A percentile compares a stretch with the other conserved stretches of the same genome.
Evolutionary conservation across 2,888 invertebrate genomes (phyloP).

Genomic region (Thecocarcelia acutangulata): DNA sequence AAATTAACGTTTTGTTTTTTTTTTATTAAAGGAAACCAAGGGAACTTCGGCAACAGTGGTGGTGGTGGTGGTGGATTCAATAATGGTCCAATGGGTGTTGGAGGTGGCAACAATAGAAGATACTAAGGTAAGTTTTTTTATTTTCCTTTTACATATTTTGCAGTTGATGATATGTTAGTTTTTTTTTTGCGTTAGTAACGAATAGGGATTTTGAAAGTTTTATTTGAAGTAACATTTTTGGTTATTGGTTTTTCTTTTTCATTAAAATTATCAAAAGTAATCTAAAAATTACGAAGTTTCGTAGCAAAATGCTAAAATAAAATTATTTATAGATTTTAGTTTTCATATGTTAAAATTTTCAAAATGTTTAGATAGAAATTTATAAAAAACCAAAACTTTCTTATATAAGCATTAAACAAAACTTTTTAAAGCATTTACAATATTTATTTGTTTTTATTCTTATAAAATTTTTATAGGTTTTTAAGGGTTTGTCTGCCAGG

Average conservation of each 20-base stretch:
- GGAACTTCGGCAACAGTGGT: conserved; percentile 79
- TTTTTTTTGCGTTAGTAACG: neutral
- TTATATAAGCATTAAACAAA: conserved; percentile 52
- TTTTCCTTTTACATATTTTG: conserved; percentile 51
- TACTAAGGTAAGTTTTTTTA: conserved; percentile 78
- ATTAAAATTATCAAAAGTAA: neutral
- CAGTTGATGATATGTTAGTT: neutral
- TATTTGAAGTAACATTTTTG: neutral
- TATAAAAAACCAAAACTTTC: conserved; percentile 16
- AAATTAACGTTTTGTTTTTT: neutral
- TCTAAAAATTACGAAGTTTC: conserved; percentile 2
- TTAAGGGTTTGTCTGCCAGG: conserved; percentile 77
- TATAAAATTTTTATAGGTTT: conserved; percentile 79
- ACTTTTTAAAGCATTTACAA: conserved; percentile 69
- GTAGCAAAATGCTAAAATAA: conserved; percentile 14
- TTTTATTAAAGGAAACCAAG: conserved; percentile 79
- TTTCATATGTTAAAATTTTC: conserved; percentile 25
- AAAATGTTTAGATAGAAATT: conserved; percentile 27
- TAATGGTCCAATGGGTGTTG: conserved; percentile 66
- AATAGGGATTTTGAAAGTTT: neutral
- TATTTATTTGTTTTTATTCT: conserved; percentile 78
- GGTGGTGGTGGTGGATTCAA: conserved; percentile 73
- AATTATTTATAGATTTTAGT: neutral
- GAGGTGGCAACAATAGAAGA: conserved; percentile 81
- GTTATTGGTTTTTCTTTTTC: neutral